Conservation (phyloP, 2,888 invertebrate genomes). For the Drosophila multiciliata region DNA sequence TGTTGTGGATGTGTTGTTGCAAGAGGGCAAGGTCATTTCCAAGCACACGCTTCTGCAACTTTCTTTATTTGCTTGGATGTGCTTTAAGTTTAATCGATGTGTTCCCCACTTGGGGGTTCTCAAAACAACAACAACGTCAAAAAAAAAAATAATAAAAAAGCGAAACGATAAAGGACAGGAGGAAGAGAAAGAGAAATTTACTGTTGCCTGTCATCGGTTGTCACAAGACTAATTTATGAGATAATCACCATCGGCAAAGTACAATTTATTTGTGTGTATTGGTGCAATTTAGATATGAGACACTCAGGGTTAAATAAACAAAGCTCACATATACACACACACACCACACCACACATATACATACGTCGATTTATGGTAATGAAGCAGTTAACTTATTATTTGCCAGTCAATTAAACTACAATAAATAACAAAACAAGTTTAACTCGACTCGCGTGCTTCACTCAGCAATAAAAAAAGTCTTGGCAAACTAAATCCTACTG, state of each 20-base stretch:
- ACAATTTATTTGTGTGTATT: slow-evolving; percentile 28
- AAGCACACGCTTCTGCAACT: slow-evolving; percentile 24
- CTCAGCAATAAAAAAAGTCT: slow-evolving; percentile 11
- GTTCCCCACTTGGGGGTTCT: slow-evolving; percentile 3
- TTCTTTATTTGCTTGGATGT: slow-evolving; percentile 23
- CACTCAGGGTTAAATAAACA: slow-evolving; percentile 46
- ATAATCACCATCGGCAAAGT: slow-evolving; percentile 69
- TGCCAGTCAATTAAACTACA: slow-evolving; percentile 33
- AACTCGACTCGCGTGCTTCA: slow-evolving; percentile 49
- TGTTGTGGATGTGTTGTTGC: slow-evolving; percentile 13
- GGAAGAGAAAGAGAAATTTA: slow-evolving; percentile 3
- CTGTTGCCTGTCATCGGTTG: slow-evolving; percentile 68
- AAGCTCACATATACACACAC: slow-evolving; percentile 15
- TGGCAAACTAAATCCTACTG: slow-evolving; percentile 6
- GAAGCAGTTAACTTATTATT: slow-evolving; percentile 73
- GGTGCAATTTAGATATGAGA: slow-evolving; percentile 48
- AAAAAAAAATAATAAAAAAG: slow-evolving; percentile 17
- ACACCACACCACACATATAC: not conserved
- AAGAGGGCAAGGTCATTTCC: slow-evolving; percentile 20
- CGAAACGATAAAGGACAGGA: not conserved
- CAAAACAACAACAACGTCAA: slow-evolving; percentile 3
- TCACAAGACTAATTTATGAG: slow-evolving; percentile 82
- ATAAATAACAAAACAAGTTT: slow-evolving; percentile 25
- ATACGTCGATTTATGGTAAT: slow-evolving; percentile 66
- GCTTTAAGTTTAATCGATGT: slow-evolving; percentile 60